Percentiles rank a stretch among this genome's conserved stretches.
Conservation (phyloP, 2,888 invertebrate species). For the Lacanobia wlatinum region DNA sequence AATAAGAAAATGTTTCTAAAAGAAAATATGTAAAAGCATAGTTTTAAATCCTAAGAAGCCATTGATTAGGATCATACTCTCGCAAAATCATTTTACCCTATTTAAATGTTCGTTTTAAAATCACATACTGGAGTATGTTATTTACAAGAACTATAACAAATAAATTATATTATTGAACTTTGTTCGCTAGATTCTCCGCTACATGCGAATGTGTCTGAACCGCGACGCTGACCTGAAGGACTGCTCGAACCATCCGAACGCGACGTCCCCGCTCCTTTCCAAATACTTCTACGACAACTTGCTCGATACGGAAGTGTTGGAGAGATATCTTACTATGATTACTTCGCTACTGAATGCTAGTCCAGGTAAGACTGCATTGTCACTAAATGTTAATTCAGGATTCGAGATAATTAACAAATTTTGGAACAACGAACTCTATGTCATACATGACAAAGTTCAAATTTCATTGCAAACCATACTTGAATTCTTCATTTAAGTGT, state of each 20-base stretch:
- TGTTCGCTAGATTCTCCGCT: slow-evolving; percentile 92
- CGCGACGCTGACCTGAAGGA: slow-evolving; percentile 88
- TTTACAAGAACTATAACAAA: no score
- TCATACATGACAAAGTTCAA: not conserved
- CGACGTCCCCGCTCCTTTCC: slow-evolving; percentile 92
- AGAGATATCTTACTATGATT: slow-evolving; percentile 93
- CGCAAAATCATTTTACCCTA: not conserved
- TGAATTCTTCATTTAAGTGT: no score
- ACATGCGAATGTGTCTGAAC: slow-evolving; percentile 95
- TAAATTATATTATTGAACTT: not conserved
- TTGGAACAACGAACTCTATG: not conserved
- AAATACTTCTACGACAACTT: slow-evolving; percentile 91
- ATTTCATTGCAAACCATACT: not conserved
- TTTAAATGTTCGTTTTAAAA: not conserved
- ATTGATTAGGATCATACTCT: not conserved
- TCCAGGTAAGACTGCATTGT: slow-evolving; percentile 88
- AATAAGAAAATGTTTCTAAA: no score
- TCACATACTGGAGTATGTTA: not conserved
- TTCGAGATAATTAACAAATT: no score
- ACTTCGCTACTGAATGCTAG: slow-evolving; percentile 92
- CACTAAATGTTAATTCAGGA: no score
- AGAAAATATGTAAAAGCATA: no score
- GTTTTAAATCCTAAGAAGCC: not conserved
- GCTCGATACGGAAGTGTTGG: slow-evolving; percentile 91
- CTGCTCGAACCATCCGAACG: slow-evolving; percentile 91